These are phyloP conservation scores for Cherax destructor DNA, from an alignment of 1,140 invertebrate genomes.

Conservation along the genomic window DNA sequence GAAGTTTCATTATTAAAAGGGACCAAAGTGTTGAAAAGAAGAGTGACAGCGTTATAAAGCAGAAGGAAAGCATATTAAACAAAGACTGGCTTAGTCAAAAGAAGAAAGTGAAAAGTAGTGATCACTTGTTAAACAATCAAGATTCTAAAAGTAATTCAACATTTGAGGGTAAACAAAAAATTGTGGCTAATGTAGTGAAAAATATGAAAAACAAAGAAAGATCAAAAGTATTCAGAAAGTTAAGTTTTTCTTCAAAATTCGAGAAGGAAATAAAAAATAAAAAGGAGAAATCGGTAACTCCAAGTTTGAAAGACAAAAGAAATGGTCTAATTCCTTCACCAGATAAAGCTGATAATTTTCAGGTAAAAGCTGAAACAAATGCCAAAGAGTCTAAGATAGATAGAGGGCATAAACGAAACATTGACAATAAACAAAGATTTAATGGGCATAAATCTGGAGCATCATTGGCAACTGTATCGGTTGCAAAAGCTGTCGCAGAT, in stretches of 20 bases:
- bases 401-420: neutral
- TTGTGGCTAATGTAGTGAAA: slow-evolving; percentile 55
- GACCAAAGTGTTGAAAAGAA: slow-evolving; percentile 38
- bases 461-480: neutral
- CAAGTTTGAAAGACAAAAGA: neutral
- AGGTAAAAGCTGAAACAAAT: slow-evolving; percentile 4
- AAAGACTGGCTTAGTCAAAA: slow-evolving; percentile 28
- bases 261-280: slow-evolving; percentile 56
- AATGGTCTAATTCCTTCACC: neutral
- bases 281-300: slow-evolving; percentile 31
- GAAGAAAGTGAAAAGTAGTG: slow-evolving; percentile 31
- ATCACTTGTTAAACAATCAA: slow-evolving; percentile 26
- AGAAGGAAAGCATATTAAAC: slow-evolving; percentile 10
- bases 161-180: slow-evolving; percentile 58
- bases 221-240: slow-evolving; percentile 46
- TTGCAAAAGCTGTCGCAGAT: slow-evolving; percentile 56
- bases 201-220: slow-evolving; percentile 67
- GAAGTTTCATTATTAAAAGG: slow-evolving; percentile 51
- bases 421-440: neutral
- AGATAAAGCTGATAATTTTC: slow-evolving; percentile 11
- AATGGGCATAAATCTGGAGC: neutral
- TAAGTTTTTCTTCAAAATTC: slow-evolving; percentile 58
- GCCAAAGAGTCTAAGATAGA: neutral
- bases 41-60: neutral
- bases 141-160: slow-evolving; percentile 50